These are phyloP conservation scores for Python bivittatus DNA, from an alignment of 2,113 vertebrate species.

Conservation along the genomic window DNA sequence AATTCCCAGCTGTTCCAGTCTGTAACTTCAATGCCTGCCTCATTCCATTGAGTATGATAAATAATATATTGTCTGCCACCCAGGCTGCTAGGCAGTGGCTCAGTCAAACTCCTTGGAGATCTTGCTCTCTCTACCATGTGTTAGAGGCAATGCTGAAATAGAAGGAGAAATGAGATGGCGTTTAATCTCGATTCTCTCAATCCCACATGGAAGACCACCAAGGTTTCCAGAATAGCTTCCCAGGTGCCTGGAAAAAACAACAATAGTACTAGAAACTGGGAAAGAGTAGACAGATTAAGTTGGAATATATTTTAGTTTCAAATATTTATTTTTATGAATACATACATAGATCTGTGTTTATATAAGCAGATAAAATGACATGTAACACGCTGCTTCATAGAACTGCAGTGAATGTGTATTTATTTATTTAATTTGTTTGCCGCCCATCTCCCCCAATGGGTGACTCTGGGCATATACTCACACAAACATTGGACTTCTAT, in stretches of 20 bases:
- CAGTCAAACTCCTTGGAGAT: conserved; percentile 68
- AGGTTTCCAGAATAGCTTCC: conserved; percentile 46
- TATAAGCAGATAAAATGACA: neutral
- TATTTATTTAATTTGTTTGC: too few relatives aligned
- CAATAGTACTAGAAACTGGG: conserved; percentile 56
- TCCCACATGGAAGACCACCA: conserved; percentile 58
- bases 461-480: too few relatives aligned
- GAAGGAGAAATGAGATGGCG: conserved; percentile 68
- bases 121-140: conserved; percentile 71
- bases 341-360: neutral
- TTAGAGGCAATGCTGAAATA: conserved; percentile 65
- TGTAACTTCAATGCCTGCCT: conserved; percentile 61
- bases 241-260: conserved; percentile 61
- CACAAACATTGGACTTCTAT: neutral
- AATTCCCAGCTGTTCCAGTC: conserved; percentile 73
- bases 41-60: conserved; percentile 72
- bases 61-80: conserved; percentile 74
- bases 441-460: too few relatives aligned
- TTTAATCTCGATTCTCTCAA: conserved; percentile 63
- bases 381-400: neutral
- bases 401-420: neutral
- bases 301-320: neutral
- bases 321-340: neutral
- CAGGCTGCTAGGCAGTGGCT: conserved; percentile 71
- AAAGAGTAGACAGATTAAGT: neutral